Percentiles rank a stretch among this genome's conserved stretches.
Evolutionary conservation across 2,888 invertebrate species (phyloP).

Genomic region (Agriopis marginaria): DNA sequence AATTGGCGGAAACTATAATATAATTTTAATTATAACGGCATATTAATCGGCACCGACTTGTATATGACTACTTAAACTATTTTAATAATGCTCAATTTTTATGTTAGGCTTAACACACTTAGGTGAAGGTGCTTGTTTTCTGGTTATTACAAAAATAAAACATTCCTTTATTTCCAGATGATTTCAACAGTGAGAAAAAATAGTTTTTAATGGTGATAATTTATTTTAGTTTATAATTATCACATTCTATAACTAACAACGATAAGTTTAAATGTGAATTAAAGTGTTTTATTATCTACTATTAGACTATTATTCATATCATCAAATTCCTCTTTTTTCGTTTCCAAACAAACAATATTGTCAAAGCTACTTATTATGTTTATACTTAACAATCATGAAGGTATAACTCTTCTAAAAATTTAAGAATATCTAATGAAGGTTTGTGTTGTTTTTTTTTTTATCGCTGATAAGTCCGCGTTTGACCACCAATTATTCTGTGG

Average conservation of each 20-base stretch:
- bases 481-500: too few relatives aligned
- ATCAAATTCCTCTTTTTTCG: not conserved
- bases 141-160: not conserved
- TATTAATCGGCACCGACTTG: not conserved
- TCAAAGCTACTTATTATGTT: too few relatives aligned
- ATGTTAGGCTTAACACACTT: not conserved
- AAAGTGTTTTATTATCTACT: constrained; percentile 5
- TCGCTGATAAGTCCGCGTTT: too few relatives aligned
- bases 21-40: not conserved
- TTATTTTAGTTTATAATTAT: constrained; percentile 1
- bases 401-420: too few relatives aligned
- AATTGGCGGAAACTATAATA: too few relatives aligned
- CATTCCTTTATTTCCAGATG: constrained; percentile 15
- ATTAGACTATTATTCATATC: not conserved
- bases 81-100: constrained; percentile 14
- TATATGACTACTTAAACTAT: too few relatives aligned
- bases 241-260: not conserved
- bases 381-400: too few relatives aligned
- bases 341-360: too few relatives aligned
- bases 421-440: too few relatives aligned
- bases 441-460: too few relatives aligned
- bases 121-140: not conserved
- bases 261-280: not conserved
- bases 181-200: not conserved
- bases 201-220: not conserved